A percentile compares a stretch with the other conserved stretches of the same genome.
These are phyloP conservation scores for Rhopalosiphum padi DNA, from an alignment of 1,140 invertebrate genomes.

Conservation along the genomic window DNA sequence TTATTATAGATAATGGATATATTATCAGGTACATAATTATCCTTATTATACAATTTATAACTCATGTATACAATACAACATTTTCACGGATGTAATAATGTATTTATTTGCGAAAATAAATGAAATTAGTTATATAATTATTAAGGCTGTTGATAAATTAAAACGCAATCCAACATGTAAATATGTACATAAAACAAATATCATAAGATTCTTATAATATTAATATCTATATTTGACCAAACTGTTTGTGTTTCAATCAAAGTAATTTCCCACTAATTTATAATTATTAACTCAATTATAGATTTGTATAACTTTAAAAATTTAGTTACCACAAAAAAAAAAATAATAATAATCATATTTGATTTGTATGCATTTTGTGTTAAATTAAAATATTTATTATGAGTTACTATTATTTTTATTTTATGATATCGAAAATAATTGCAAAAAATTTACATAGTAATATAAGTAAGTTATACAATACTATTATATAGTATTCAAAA, in stretches of 20 bases:
- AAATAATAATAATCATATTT: neutral
- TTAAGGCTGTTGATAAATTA: too few relatives aligned
- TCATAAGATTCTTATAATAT: neutral
- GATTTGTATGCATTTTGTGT: neutral
- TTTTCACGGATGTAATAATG: neutral
- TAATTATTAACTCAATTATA: neutral
- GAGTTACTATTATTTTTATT: neutral
- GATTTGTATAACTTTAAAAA: neutral
- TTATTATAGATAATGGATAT: neutral
- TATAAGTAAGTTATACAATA: neutral
- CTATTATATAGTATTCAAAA: neutral
- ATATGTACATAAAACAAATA: neutral
- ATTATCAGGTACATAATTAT: neutral
- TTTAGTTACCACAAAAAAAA: neutral
- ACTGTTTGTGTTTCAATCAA: neutral
- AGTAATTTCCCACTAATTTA: neutral
- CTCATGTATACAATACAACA: neutral
- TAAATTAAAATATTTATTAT: neutral
- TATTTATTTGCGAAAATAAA: neutral
- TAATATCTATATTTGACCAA: neutral
- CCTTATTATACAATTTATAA: neutral
- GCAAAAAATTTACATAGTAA: neutral
- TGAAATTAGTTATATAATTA: neutral
- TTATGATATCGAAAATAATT: neutral
- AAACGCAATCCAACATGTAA: neutral